These are phyloP conservation scores for Plutomurus gul DNA, from an alignment of 1,140 invertebrate genomes.

Conservation along the genomic window DNA sequence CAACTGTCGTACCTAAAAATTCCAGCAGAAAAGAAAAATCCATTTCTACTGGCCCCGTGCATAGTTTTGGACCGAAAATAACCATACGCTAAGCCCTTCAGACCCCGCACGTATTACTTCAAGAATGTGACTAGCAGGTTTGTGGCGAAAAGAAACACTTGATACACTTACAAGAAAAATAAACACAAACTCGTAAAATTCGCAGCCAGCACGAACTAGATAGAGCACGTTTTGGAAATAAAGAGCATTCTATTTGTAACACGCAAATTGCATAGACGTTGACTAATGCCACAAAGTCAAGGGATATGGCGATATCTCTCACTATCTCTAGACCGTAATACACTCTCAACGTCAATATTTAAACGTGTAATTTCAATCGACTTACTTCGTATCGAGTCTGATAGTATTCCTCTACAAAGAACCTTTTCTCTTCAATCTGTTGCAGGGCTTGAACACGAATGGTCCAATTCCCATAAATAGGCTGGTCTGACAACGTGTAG, in stretches of 20 bases:
- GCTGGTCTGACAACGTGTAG: slow-evolving; percentile 88
- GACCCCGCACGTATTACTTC: not conserved
- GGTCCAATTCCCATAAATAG: slow-evolving; percentile 88
- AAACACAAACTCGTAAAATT: slow-evolving; percentile 25
- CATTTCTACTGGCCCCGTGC: not conserved
- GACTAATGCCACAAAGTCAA: slow-evolving; percentile 18
- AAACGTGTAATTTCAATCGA: slow-evolving; percentile 28
- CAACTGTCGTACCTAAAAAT: not conserved
- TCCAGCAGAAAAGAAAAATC: not conserved
- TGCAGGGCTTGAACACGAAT: slow-evolving; percentile 86
- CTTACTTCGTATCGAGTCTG: slow-evolving; percentile 79
- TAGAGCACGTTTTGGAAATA: slow-evolving; percentile 16
- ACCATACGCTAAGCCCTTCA: not conserved
- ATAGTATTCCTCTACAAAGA: slow-evolving; percentile 92
- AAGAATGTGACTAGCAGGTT: not conserved
- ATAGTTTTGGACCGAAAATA: slow-evolving; percentile 1
- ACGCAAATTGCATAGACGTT: not conserved
- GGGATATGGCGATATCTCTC: not conserved
- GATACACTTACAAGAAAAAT: slow-evolving; percentile 25
- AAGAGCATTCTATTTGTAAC: slow-evolving; percentile 17
- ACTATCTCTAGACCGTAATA: not conserved
- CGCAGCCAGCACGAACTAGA: not conserved
- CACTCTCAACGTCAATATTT: not conserved
- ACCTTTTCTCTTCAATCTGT: slow-evolving; percentile 81
- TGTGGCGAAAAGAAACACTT: slow-evolving; percentile 7